Base-by-base conservation (phyloP, 1,140 invertebrate species). In the Reticulitermes speratus region DNA sequence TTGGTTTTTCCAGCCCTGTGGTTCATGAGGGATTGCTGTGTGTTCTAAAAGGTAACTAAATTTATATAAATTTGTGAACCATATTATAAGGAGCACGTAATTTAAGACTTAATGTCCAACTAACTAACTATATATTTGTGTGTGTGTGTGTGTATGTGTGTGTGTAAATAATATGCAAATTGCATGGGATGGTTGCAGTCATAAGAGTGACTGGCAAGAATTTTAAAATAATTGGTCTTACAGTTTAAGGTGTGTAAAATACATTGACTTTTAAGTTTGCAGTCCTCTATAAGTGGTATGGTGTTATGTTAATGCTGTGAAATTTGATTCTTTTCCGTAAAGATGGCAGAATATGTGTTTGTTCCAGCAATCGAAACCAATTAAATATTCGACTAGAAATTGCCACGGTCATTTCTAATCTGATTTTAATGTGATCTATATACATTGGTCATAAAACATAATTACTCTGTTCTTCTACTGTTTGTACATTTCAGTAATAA, bases 401-500 rank as follows among this genome's bases (percentile, higher is more conserved):
- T 75, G 65, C 16, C 3, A 14, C n/a, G 12, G 65, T 75, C 12
- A 30, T 75, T 30, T 75, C 25, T 30, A 75, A 30, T 16, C n/a
- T 75, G 8, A 75, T 75, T 16, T 30, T 75, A 75, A 6, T 30
- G n/a, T 75, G 65, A 25, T 25, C 59, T 65, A 75, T 75, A 30
- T 75, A 30, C 65, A 9, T 75, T 75, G 25, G 14, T 75, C 3
- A 7, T 75, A 75, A 30, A 30, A 30, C n/a, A 12, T 75, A 25
- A 5, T 30, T 25, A 75, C 65, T 2, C 52, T 19, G 3, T 75
- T 75, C 65, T 75, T 75, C n/a, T 25, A 75, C 11, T 16, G 30
- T 75, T 75, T 75, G 65, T 75, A 75, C n/a, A 30, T 75, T 75
- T 75, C 65, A 30, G 9, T 75, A 75, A 75, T 25, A 75, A 75